A percentile compares a stretch with the other conserved stretches of the same genome.
Conservation (phyloP, 1,140 invertebrate species). For the Trissolcus basalis region DNA sequence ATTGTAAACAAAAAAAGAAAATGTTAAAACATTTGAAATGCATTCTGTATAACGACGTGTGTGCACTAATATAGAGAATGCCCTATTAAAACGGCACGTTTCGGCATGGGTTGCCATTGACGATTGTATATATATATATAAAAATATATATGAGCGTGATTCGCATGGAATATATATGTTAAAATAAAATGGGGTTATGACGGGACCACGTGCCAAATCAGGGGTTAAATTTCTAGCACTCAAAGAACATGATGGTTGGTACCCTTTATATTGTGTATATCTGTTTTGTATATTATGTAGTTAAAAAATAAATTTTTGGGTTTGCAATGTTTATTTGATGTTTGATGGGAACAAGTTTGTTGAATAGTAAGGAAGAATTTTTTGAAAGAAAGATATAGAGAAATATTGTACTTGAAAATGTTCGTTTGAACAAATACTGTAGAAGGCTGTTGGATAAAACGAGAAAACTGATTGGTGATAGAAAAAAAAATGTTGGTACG, state of each 20-base stretch:
- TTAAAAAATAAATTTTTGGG: too few species aligned
- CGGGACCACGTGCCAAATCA: conserved; percentile 41
- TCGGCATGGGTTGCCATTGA: conserved; percentile 33
- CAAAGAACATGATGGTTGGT: conserved; percentile 1
- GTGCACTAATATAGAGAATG: conserved; percentile 20
- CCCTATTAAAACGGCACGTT: conserved; percentile 48
- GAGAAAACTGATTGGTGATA: background rate
- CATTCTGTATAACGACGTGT: background rate
- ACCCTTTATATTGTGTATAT: background rate
- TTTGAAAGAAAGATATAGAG: background rate
- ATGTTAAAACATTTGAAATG: too few species aligned
- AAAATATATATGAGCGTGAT: conserved; percentile 38
- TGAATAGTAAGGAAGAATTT: background rate
- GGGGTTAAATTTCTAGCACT: conserved; percentile 45
- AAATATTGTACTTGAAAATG: background rate
- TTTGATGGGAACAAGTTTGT: too few species aligned
- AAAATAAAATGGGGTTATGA: conserved; percentile 48
- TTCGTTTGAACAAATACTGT: background rate
- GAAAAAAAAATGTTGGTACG: conserved; percentile 15
- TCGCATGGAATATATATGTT: conserved; percentile 43
- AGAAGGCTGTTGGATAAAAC: background rate
- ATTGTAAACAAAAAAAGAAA: background rate
- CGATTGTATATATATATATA: too few species aligned
- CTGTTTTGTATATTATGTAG: too few species aligned
- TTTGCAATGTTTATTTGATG: too few species aligned